These are phyloP conservation scores for Chelonoidis abingdonii DNA, from an alignment of 2,113 vertebrate genomes.

Conservation along the genomic window DNA sequence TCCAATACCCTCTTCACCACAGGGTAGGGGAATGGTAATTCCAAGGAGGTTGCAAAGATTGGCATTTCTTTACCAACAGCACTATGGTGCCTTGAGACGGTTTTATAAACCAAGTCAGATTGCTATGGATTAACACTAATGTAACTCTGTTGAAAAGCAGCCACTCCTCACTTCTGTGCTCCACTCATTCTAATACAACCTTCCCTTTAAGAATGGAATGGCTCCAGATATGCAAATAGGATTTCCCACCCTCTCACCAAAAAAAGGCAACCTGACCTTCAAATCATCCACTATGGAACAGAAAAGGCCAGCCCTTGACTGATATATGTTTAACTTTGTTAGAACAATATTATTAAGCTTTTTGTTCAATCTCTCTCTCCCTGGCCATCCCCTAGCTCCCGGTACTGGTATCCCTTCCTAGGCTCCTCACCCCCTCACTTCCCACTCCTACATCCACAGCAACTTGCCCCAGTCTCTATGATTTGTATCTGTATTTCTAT, in stretches of 20 bases:
- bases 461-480: neutral
- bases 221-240: neutral
- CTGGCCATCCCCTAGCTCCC: no score
- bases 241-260: neutral
- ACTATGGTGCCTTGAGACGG: neutral
- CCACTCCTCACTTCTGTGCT: neutral
- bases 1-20: neutral
- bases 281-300: fast-evolving
- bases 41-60: neutral
- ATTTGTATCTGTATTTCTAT: neutral
- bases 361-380: no score
- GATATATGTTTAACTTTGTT: no score
- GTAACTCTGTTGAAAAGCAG: neutral
- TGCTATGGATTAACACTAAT: neutral
- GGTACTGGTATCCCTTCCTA: neutral
- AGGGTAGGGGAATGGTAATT: neutral
- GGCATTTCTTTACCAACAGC: neutral
- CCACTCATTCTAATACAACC: neutral
- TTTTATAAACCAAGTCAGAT: neutral
- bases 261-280: neutral
- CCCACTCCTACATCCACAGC: neutral
- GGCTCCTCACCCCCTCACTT: neutral
- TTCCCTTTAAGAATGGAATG: neutral
- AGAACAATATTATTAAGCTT: neutral
- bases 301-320: neutral